Evolutionary conservation across 2,113 vertebrate genomes (phyloP).

Genomic region (Taxidea taxus): DNA sequence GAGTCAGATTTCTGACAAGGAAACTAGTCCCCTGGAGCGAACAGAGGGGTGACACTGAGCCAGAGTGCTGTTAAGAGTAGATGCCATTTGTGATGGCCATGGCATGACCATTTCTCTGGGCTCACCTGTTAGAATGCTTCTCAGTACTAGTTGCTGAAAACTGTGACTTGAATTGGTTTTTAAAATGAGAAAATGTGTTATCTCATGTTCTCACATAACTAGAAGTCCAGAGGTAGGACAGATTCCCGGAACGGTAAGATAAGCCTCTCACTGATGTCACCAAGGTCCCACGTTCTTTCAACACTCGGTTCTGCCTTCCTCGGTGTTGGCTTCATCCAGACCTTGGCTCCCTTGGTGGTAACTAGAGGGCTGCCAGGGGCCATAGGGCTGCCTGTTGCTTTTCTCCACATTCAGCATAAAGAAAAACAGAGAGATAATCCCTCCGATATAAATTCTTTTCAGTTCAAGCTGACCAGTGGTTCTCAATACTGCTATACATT

Average conservation of each 20-base stretch:
- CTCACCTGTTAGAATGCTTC: not conserved
- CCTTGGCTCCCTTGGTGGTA: not conserved
- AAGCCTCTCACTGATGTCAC: not conserved
- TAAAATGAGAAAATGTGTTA: slow-evolving; percentile 37
- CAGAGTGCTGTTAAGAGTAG: not conserved
- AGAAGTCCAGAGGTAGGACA: slow-evolving; percentile 32
- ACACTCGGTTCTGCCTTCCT: not conserved
- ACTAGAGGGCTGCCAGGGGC: not conserved
- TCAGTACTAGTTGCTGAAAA: not conserved
- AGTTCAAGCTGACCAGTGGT: not conserved
- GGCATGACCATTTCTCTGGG: not conserved
- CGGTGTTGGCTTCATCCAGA: not conserved
- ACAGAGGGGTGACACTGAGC: not conserved
- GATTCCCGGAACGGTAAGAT: slow-evolving; percentile 16
- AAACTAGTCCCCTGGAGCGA: not conserved
- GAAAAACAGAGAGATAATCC: not conserved
- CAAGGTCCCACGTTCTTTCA: not conserved
- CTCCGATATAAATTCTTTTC: not conserved
- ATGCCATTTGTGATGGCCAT: not conserved
- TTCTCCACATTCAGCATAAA: not conserved
- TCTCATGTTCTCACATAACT: not conserved
- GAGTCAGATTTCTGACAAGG: not conserved
- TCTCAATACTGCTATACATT: not conserved
- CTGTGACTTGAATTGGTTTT: not conserved
- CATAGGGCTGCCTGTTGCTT: not conserved